Percentiles rank a stretch among this genome's conserved stretches.
These are phyloP conservation scores for Onchidella celtica DNA, from an alignment of 2,888 invertebrate species.

Conservation along the genomic window DNA sequence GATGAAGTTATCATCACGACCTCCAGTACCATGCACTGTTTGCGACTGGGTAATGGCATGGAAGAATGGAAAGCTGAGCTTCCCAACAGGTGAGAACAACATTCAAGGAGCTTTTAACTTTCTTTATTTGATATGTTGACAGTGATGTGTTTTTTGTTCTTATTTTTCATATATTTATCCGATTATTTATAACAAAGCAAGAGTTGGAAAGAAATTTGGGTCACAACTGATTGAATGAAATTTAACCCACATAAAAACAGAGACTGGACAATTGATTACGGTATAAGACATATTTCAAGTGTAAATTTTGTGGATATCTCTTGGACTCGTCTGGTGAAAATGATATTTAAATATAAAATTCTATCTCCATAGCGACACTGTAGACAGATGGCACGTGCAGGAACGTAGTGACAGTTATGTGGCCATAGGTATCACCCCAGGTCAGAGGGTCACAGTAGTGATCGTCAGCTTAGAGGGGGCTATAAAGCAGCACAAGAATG, in stretches of 20 bases:
- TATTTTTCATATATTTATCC: no score
- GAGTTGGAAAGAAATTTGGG: no score
- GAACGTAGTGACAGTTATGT: conserved; percentile 60
- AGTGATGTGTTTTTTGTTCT: background rate
- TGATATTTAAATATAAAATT: no score
- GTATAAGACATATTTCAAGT: no score
- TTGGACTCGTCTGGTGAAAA: no score
- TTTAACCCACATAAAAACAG: no score
- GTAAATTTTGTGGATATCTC: no score
- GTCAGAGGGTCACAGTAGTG: conserved; percentile 68
- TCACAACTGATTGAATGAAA: no score
- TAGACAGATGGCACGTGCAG: conserved; percentile 59
- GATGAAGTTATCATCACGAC: conserved; percentile 56
- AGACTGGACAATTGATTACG: no score
- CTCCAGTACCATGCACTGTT: conserved; percentile 57
- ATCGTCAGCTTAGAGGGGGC: conserved; percentile 63
- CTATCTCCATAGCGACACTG: conserved; percentile 65
- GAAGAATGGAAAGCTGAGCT: conserved; percentile 66
- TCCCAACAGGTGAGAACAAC: conserved; percentile 62
- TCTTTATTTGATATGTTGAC: no score
- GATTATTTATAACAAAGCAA: no score
- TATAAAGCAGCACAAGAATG: conserved; percentile 59
- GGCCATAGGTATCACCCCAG: conserved; percentile 65
- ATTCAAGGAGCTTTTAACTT: no score
- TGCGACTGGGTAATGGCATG: conserved; percentile 63